A percentile compares a stretch with the other conserved stretches of the same genome.
phyloP scores from a whole-genome alignment of 2,888 invertebrate species.

The Cremastinae sp. region DNA sequence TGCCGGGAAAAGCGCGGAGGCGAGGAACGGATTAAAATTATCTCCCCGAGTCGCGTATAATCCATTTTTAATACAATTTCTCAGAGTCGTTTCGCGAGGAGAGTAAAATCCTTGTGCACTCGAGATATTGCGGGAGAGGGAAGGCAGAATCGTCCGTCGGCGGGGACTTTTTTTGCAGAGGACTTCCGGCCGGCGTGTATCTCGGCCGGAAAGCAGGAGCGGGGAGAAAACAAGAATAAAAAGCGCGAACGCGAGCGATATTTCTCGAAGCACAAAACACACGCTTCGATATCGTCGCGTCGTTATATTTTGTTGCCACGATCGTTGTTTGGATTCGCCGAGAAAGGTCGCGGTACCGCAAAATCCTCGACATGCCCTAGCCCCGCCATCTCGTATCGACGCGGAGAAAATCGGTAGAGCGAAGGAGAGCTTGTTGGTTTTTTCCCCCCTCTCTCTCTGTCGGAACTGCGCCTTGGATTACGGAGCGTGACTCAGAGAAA shows the following conservation, averaged over 20 bases:
- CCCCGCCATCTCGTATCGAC: slow-evolving; percentile 38
- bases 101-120: slow-evolving; percentile 58
- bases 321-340: slow-evolving; percentile 27
- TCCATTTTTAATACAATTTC: too few species aligned
- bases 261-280: slow-evolving; percentile 50
- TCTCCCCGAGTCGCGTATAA: too few species aligned
- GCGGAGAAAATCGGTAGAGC: neutral
- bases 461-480: slow-evolving; percentile 41
- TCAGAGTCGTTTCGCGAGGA: neutral
- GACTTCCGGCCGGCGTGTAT: slow-evolving; percentile 55
- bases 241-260: slow-evolving; percentile 13
- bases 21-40: too few species aligned
- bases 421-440: slow-evolving; percentile 4
- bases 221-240: neutral
- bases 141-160: slow-evolving; percentile 53
- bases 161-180: slow-evolving; percentile 17
- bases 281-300: slow-evolving; percentile 26
- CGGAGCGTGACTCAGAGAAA: neutral
- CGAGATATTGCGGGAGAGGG: too few species aligned
- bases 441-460: too few species aligned
- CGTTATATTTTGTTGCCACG: slow-evolving; percentile 13
- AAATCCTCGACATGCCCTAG: slow-evolving; percentile 54
- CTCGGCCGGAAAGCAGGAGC: slow-evolving; percentile 29
- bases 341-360: slow-evolving; percentile 62
- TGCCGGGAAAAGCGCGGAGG: too few species aligned